Conservation (phyloP, 2,888 invertebrate genomes). For the Dascillus cervinus region DNA sequence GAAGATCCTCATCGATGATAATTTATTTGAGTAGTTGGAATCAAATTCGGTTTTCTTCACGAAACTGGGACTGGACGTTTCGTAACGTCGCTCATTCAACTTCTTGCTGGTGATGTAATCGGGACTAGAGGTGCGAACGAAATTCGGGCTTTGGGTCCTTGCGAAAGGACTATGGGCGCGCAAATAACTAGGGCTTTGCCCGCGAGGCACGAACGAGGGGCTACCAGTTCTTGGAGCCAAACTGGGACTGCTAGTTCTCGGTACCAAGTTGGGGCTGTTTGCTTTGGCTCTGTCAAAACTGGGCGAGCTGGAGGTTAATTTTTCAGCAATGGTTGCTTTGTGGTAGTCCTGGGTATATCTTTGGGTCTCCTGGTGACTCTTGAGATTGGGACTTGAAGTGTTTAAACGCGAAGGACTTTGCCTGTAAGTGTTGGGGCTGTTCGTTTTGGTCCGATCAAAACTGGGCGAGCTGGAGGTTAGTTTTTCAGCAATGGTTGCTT, state of each 20-base stretch:
- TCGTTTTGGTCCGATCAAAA: constrained; percentile 22
- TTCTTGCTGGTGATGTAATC: constrained; percentile 36
- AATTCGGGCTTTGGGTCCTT: constrained; percentile 23
- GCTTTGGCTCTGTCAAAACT: constrained; percentile 25
- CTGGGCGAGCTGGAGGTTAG: constrained; percentile 21
- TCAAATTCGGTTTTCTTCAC: constrained; percentile 30
- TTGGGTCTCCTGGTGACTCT: constrained; percentile 28
- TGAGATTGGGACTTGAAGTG: constrained; percentile 13
- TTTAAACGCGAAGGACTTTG: no score
- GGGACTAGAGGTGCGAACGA: constrained; percentile 34
- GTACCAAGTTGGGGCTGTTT: constrained; percentile 7
- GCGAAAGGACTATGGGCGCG: neutral
- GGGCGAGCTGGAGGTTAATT: constrained; percentile 31
- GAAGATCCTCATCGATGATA: constrained; percentile 34
- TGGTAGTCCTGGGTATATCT: constrained; percentile 36
- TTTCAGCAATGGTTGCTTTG: constrained; percentile 30
- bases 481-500: constrained; percentile 30
- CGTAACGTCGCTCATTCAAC: constrained; percentile 33
- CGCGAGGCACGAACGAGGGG: constrained; percentile 32
- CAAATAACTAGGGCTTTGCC: constrained; percentile 20
- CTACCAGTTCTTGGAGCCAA: constrained; percentile 31
- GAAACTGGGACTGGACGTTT: constrained; percentile 32
- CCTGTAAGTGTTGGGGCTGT: constrained; percentile 18
- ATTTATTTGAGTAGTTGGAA: constrained; percentile 31
- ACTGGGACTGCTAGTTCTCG: constrained; percentile 29